phyloP scores from a whole-genome alignment of 2,113 vertebrate species.

The Ibidorhyncha struthersii region DNA sequence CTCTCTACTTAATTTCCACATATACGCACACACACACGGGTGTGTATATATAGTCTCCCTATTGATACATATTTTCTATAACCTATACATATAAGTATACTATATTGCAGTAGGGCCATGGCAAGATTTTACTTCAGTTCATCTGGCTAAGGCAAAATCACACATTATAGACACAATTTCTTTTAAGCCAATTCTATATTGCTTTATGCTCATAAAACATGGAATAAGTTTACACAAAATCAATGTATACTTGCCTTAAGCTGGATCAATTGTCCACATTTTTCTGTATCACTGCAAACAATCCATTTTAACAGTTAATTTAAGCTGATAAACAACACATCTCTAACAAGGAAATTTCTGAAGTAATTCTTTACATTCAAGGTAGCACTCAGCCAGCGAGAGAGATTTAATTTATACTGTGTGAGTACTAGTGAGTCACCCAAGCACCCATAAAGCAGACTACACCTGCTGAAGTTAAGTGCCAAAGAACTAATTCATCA shows the following conservation, averaged over 20 bases:
- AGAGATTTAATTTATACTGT: not conserved
- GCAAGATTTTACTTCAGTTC: not conserved
- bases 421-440: not conserved
- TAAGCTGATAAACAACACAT: not conserved
- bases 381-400: not conserved
- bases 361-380: not conserved
- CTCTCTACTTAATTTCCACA: not conserved
- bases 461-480: not conserved
- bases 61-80: not conserved
- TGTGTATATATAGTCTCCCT: not conserved
- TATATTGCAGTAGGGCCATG: not conserved
- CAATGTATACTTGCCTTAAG: not conserved
- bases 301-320: not conserved
- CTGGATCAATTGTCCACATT: not conserved
- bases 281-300: not conserved
- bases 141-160: not conserved
- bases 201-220: not conserved
- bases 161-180: not conserved
- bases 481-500: not conserved
- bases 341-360: not conserved
- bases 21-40: fast-evolving
- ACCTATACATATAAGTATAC: not conserved
- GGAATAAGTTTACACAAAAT: not conserved
- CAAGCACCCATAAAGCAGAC: not conserved
- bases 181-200: not conserved